A percentile compares a stretch with the other conserved stretches of the same genome.
phyloP scores from a whole-genome alignment of 2,113 vertebrate genomes.

The Ammospiza caudacuta region DNA sequence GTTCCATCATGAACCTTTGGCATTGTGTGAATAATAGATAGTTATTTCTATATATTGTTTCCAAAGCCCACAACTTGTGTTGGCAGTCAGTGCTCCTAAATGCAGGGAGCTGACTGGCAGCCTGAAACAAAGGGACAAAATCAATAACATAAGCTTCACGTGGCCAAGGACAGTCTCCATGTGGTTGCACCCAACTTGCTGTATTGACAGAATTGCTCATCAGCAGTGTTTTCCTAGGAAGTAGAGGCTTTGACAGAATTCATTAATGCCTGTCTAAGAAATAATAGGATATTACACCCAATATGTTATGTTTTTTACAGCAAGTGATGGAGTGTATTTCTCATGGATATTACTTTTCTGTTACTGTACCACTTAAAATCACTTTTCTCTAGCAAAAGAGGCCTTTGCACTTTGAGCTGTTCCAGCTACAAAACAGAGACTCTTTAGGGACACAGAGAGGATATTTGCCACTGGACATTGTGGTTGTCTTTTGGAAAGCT shows the following conservation, averaged over 20 bases:
- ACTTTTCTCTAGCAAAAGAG: neutral
- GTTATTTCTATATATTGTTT: constrained; percentile 28
- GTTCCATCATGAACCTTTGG: neutral
- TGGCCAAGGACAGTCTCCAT: neutral
- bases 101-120: neutral
- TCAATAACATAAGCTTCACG: neutral
- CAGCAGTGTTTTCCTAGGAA: neutral
- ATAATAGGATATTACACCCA: neutral
- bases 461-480: neutral
- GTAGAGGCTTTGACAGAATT: neutral
- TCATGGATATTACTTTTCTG: neutral
- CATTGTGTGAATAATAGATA: neutral
- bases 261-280: neutral
- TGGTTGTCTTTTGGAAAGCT: neutral
- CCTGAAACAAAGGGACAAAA: neutral
- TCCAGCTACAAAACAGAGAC: neutral
- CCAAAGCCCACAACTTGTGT: neutral
- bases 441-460: neutral
- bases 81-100: neutral
- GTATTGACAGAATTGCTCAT: neutral
- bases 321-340: neutral
- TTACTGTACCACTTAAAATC: neutral
- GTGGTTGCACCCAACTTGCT: neutral
- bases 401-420: neutral
- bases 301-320: neutral